Conservation (phyloP, 2,797 vertebrate species). For the Hipposideros larvatus region DNA sequence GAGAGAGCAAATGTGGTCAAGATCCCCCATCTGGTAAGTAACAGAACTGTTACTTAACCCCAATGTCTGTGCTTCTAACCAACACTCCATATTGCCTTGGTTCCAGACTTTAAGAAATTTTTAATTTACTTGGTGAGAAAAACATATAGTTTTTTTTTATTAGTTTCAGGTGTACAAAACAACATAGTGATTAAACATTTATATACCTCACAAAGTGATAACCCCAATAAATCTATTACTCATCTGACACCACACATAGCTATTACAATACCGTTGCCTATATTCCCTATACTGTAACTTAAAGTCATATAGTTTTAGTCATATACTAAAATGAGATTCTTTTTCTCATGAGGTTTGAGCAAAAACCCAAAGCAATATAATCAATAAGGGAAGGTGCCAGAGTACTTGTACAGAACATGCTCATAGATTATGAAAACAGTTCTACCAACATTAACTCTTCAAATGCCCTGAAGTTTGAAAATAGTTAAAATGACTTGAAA, state of each 20-base stretch:
- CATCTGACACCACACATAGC: too few relatives aligned
- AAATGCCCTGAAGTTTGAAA: not conserved
- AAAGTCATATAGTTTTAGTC: not conserved
- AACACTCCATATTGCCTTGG: not conserved
- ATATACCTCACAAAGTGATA: too few relatives aligned
- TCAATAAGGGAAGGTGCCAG: not conserved
- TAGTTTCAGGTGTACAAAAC: too few relatives aligned
- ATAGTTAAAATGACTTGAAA: not conserved
- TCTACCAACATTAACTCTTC: not conserved
- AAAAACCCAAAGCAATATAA: not conserved
- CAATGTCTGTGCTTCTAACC: not conserved
- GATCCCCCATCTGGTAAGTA: not conserved
- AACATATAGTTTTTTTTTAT: not conserved
- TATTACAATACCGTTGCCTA: too few relatives aligned
- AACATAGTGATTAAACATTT: too few relatives aligned
- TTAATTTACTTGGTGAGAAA: not conserved
- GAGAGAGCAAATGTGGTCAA: not conserved
- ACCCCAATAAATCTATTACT: too few relatives aligned
- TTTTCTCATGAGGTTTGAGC: not conserved
- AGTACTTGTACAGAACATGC: not conserved
- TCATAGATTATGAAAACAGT: not conserved
- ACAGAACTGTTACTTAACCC: not conserved
- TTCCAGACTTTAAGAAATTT: not conserved
- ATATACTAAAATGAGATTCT: not conserved
- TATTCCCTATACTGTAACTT: too few relatives aligned